Percentiles rank a stretch among this genome's conserved stretches.
These are phyloP conservation scores for Eledona agricola DNA, from an alignment of 2,888 invertebrate species.

Conservation along the genomic window DNA sequence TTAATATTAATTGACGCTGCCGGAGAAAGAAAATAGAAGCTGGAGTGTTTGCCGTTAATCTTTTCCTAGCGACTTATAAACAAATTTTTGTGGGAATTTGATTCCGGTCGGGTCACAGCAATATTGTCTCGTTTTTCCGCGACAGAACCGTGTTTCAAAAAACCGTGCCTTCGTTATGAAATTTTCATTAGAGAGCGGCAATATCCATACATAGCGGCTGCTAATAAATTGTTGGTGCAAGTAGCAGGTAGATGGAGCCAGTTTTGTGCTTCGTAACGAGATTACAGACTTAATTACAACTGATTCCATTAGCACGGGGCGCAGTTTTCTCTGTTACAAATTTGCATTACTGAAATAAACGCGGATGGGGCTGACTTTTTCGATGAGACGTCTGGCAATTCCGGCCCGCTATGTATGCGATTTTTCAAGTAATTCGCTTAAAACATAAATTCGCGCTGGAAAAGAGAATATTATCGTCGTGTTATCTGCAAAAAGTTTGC, in stretches of 20 bases:
- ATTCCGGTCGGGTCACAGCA: too few species aligned
- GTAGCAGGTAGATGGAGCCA: conserved; percentile 29
- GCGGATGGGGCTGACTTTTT: conserved; percentile 18
- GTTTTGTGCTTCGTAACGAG: conserved; percentile 35
- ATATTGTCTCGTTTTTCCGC: too few species aligned
- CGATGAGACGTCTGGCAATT: conserved; percentile 20
- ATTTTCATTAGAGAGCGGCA: conserved; percentile 25
- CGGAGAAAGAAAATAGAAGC: conserved; percentile 6
- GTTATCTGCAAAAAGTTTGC: conserved; percentile 12
- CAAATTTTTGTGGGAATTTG: too few species aligned
- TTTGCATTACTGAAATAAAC: conserved; percentile 26
- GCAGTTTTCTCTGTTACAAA: conserved; percentile 31
- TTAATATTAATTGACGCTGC: conserved; percentile 45
- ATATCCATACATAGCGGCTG: conserved; percentile 20
- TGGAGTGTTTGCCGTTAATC: too few species aligned
- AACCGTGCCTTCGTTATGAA: conserved; percentile 10
- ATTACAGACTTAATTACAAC: conserved; percentile 39
- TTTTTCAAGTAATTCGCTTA: conserved; percentile 9
- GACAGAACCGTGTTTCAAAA: too few species aligned
- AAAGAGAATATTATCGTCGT: conserved; percentile 6
- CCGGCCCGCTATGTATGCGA: conserved; percentile 2
- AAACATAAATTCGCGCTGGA: conserved; percentile 14
- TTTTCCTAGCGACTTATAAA: too few species aligned
- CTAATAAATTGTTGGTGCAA: conserved; percentile 26
- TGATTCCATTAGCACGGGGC: conserved; percentile 38